phyloP scores from a whole-genome alignment of 2,797 vertebrate species.

The Gymnocypris eckloni region DNA sequence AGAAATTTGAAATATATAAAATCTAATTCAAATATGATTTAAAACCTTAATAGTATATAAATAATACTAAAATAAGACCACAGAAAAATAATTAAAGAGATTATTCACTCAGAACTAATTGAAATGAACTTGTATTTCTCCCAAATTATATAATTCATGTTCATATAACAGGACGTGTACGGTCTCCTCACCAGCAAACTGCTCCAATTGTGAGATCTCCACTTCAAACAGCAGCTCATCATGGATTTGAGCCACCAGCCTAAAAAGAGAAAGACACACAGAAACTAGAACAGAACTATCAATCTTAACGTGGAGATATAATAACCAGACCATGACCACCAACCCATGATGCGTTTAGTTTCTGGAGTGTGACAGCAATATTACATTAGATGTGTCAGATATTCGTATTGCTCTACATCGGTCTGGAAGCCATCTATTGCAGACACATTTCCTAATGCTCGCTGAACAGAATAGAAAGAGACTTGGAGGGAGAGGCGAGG shows the following conservation, averaged over 20 bases:
- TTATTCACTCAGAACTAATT: not conserved
- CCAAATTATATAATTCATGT: not conserved
- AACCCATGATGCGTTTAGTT: slow-evolving; percentile 28
- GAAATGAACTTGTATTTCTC: not conserved
- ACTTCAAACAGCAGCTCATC: slow-evolving; percentile 94
- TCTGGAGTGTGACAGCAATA: slow-evolving; percentile 32
- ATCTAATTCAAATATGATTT: not conserved
- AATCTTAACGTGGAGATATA: not conserved
- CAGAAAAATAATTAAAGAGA: not conserved
- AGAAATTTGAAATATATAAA: not conserved
- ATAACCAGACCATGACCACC: slow-evolving; percentile 20
- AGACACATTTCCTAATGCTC: slow-evolving; percentile 11
- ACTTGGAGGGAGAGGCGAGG: not conserved
- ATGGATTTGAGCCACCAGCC: slow-evolving; percentile 92
- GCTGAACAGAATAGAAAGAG: slow-evolving; percentile 5
- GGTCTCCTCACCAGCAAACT: slow-evolving; percentile 83
- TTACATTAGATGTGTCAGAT: slow-evolving; percentile 38
- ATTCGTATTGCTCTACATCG: slow-evolving; percentile 1
- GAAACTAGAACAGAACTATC: slow-evolving; percentile 15
- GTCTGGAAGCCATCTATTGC: slow-evolving; percentile 23
- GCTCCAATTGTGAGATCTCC: slow-evolving; percentile 83
- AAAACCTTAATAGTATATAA: not conserved
- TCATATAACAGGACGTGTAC: not conserved
- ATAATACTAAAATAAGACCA: not conserved
- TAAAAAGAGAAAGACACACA: slow-evolving; percentile 64